Conservation (phyloP, 2,113 vertebrate species). For the Aleadryas rufinucha region DNA sequence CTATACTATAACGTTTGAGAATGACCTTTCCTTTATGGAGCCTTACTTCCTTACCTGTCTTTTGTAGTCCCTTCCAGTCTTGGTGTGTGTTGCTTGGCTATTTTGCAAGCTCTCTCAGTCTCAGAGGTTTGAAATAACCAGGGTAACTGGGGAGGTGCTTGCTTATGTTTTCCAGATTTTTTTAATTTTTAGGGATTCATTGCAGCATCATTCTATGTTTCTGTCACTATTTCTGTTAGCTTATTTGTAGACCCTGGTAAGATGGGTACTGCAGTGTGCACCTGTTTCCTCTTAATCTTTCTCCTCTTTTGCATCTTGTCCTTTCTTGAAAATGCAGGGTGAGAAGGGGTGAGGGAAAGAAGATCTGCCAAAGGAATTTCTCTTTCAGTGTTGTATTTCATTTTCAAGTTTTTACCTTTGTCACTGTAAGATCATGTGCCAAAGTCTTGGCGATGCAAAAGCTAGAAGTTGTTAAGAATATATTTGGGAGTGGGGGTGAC, state of each 20-base stretch:
- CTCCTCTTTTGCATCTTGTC: slow-evolving; percentile 47
- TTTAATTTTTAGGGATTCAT: background rate
- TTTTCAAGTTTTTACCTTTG: slow-evolving; percentile 52
- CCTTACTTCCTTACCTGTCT: background rate
- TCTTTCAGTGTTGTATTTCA: slow-evolving; percentile 52
- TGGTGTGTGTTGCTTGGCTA: background rate
- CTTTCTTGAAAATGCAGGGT: slow-evolving; percentile 53
- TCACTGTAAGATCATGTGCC: slow-evolving; percentile 18
- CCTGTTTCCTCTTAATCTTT: slow-evolving; percentile 59
- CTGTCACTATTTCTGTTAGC: background rate
- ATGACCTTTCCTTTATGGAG: background rate
- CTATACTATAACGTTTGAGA: background rate
- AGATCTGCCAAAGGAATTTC: slow-evolving; percentile 50
- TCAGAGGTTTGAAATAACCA: background rate
- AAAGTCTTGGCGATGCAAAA: background rate
- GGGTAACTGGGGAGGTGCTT: background rate
- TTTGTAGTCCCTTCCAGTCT: background rate
- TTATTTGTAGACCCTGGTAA: slow-evolving; percentile 10
- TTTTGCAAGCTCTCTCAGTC: background rate
- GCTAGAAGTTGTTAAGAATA: slow-evolving; percentile 29
- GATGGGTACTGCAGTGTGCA: background rate
- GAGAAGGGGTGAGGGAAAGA: slow-evolving; percentile 54
- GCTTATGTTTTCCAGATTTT: background rate
- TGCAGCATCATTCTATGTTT: background rate
- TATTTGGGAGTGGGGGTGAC: background rate